These are phyloP conservation scores for Lasius fuliginosus DNA, from an alignment of 2,888 invertebrate genomes.

Conservation along the genomic window DNA sequence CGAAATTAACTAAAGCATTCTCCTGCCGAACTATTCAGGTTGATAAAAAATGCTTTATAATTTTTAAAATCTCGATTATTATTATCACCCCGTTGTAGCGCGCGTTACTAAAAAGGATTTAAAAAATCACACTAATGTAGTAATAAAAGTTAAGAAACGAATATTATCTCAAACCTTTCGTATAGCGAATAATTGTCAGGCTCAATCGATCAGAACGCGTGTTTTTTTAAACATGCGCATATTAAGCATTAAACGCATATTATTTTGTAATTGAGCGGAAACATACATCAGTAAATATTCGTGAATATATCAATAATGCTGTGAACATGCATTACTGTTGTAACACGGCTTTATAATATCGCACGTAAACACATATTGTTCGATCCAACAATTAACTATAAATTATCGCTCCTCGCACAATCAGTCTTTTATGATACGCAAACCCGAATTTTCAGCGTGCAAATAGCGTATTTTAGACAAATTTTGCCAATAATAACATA, in stretches of 20 bases:
- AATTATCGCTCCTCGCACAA: conserved; percentile 41
- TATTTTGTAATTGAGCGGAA: conserved; percentile 29
- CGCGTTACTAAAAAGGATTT: not conserved
- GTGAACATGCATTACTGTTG: conserved; percentile 30
- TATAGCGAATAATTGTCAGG: conserved; percentile 4
- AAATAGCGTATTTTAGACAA: conserved; percentile 24
- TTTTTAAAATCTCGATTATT: conserved; percentile 6
- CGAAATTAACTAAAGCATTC: conserved; percentile 8
- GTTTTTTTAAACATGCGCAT: conserved; percentile 21
- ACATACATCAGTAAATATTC: conserved; percentile 42
- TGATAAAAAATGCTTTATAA: not conserved
- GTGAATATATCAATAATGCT: conserved; percentile 24
- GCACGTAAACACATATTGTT: conserved; percentile 50
- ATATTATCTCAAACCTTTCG: conserved; percentile 33
- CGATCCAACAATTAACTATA: conserved; percentile 46
- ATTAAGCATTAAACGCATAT: conserved; percentile 33
- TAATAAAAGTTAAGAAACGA: not conserved
- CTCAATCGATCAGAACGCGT: conserved; percentile 17
- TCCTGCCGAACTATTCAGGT: not conserved
- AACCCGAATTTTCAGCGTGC: conserved; percentile 6
- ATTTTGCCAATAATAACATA: conserved; percentile 28
- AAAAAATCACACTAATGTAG: not conserved
- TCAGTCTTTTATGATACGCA: conserved; percentile 33
- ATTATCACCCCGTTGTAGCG: not conserved
- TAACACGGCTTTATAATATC: conserved; percentile 43